phyloP scores from a whole-genome alignment of 2,113 vertebrate species.

The Dendrocopos noguchii region DNA sequence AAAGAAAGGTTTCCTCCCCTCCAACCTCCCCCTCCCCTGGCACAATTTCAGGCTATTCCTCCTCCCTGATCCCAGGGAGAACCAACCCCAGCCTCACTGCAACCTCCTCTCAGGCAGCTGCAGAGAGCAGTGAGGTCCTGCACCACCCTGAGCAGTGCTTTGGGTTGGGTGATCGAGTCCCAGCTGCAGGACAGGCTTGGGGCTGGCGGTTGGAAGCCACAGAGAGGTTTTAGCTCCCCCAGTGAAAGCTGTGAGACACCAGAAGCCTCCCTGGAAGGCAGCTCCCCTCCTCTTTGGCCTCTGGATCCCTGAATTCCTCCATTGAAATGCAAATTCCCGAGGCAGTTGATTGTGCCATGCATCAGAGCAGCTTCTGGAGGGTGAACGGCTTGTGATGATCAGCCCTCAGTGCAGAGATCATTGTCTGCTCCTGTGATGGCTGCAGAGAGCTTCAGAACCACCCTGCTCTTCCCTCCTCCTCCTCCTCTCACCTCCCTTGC shows the following conservation, averaged over 20 bases:
- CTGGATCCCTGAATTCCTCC: background rate
- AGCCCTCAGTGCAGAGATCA: background rate
- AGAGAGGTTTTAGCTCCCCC: rapidly evolving
- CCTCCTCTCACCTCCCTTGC: background rate
- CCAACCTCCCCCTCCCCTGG: no score
- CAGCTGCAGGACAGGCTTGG: rapidly evolving
- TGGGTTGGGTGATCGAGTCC: background rate
- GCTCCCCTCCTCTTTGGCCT: background rate
- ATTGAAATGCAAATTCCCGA: background rate
- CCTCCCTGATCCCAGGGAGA: no score
- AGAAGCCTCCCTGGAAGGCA: background rate
- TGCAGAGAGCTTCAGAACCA: background rate
- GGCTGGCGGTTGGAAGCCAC: background rate
- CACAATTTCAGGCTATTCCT: no score
- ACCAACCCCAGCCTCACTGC: no score
- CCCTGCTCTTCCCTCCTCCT: background rate
- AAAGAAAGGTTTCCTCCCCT: no score
- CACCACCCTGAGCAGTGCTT: no score
- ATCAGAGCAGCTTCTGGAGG: background rate
- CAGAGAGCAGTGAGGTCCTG: no score
- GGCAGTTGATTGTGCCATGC: background rate
- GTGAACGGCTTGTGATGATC: background rate
- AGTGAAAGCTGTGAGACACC: background rate
- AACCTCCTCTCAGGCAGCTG: no score
- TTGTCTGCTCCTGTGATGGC: background rate